Evolutionary conservation across 2,113 vertebrate genomes (phyloP).

Genomic region (Chionomys nivalis): DNA sequence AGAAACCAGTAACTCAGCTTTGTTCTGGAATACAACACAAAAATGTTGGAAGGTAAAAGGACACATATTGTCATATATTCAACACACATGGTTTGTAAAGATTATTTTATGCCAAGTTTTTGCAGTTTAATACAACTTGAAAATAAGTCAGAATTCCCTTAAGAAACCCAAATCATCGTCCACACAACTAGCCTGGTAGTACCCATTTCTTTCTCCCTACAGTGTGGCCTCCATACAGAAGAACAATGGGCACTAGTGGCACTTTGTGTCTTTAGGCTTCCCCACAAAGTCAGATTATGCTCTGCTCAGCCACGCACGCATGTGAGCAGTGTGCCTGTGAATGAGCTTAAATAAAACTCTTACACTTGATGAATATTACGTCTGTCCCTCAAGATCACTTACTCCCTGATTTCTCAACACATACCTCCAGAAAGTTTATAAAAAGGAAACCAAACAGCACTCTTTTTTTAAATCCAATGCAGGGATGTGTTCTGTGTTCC

Average conservation of each 20-base stretch:
- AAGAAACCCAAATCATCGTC: conserved; percentile 21
- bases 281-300: not conserved
- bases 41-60: not conserved
- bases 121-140: conserved; percentile 1
- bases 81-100: not conserved
- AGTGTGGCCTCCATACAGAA: not conserved
- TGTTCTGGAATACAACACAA: not conserved
- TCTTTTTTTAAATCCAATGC: conserved; percentile 15
- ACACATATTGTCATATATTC: not conserved
- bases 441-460: conserved; percentile 34
- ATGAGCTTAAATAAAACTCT: not conserved
- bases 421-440: conserved; percentile 28
- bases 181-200: not conserved
- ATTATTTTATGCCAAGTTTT: conserved; percentile 12
- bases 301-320: not conserved
- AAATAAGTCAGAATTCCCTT: not conserved
- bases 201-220: not conserved
- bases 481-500: conserved; percentile 43
- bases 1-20: conserved; percentile 7
- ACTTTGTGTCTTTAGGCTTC: not conserved
- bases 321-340: not conserved
- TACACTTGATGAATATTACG: not conserved
- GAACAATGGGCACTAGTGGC: not conserved
- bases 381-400: not conserved
- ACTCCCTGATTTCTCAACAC: conserved; percentile 59